These are phyloP conservation scores for Pangasianodon hypophthalmus DNA, from an alignment of 2,113 vertebrate species.

Conservation along the genomic window DNA sequence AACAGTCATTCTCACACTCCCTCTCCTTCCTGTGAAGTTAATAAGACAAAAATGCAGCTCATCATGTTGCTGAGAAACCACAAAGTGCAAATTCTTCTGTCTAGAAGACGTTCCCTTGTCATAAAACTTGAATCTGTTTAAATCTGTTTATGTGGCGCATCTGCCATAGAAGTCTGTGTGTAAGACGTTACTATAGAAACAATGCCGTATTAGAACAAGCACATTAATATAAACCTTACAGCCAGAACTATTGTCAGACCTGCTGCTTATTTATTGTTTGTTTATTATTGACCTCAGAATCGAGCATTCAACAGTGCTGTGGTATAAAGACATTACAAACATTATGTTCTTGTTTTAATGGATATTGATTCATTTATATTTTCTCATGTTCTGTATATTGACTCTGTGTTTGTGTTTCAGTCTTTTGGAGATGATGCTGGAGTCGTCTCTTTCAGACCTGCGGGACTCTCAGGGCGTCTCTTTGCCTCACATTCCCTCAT, in stretches of 20 bases:
- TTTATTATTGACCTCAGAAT: not conserved
- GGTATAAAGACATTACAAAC: not conserved
- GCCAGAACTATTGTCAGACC: not conserved
- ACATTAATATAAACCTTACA: not conserved
- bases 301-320: not conserved
- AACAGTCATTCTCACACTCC: not conserved
- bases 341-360: not conserved
- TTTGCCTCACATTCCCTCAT: slow-evolving; percentile 81
- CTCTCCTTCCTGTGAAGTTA: not conserved
- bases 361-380: not conserved
- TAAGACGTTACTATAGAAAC: not conserved
- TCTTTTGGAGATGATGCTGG: slow-evolving; percentile 98
- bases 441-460: slow-evolving; percentile 89
- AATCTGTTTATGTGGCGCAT: not conserved
- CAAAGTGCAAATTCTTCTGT: not conserved
- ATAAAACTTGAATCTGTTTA: not conserved
- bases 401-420: slow-evolving; percentile 64
- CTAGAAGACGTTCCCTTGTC: not conserved
- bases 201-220: not conserved
- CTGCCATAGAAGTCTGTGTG: not conserved
- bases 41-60: not conserved
- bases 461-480: slow-evolving; percentile 73
- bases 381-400: not conserved
- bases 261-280: no score
- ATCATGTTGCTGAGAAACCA: not conserved